Conservation (phyloP, 2,113 vertebrate genomes). For the Upupa epops region DNA sequence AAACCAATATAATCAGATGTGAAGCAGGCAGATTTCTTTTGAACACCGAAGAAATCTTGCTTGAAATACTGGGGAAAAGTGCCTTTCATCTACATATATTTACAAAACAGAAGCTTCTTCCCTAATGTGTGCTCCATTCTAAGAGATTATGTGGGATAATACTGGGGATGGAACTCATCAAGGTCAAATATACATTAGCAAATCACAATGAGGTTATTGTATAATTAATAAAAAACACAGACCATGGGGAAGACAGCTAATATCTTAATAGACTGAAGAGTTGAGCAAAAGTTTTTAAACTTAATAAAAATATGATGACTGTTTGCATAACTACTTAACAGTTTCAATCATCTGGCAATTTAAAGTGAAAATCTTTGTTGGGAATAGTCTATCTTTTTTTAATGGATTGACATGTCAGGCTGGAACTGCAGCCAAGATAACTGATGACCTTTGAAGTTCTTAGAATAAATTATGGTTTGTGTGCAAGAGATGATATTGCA, state of each 20-base stretch:
- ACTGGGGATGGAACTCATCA: not conserved
- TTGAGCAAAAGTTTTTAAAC: conserved; percentile 30
- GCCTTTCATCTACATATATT: not conserved
- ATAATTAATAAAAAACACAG: conserved; percentile 16
- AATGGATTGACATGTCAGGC: conserved; percentile 27
- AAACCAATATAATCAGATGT: conserved; percentile 41
- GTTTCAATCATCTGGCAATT: conserved; percentile 16
- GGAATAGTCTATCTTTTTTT: conserved; percentile 29
- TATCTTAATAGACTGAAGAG: not conserved
- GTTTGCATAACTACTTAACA: conserved; percentile 12
- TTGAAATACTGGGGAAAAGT: conserved; percentile 24
- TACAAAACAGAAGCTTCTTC: conserved; percentile 16
- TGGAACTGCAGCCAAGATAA: conserved; percentile 53
- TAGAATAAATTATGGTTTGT: conserved; percentile 69
- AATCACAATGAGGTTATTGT: not conserved
- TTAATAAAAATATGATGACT: conserved; percentile 5
- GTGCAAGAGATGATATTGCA: conserved; percentile 65
- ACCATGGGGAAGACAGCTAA: not conserved
- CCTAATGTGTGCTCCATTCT: not conserved
- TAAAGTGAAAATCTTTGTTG: conserved; percentile 37
- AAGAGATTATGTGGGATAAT: not conserved
- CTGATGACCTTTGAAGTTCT: conserved; percentile 68
- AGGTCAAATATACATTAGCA: conserved; percentile 1
- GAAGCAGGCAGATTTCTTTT: not conserved
- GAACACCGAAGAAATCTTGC: conserved; percentile 6